Conservation (phyloP, 2,888 invertebrate genomes). For the Apamea monoglypha region DNA sequence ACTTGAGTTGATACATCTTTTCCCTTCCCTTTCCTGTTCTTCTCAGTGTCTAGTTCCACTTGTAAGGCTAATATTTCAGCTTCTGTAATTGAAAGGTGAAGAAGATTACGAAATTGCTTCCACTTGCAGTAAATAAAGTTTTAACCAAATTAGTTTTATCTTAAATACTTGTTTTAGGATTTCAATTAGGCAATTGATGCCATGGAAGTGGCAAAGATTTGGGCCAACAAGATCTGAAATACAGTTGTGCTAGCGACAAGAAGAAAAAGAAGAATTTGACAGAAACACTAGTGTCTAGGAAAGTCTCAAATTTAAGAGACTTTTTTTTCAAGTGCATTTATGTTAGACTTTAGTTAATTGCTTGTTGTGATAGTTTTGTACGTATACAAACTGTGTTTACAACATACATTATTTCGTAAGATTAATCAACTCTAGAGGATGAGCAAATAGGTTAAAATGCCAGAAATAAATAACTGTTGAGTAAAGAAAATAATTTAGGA, state of each 20-base stretch:
- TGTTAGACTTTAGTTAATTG: background rate
- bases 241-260: too few relatives aligned
- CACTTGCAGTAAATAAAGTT: background rate
- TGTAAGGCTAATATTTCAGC: slow-evolving; percentile 85
- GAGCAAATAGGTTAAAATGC: background rate
- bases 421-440: background rate
- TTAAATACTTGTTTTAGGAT: background rate
- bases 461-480: too few relatives aligned
- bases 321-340: background rate
- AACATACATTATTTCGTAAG: background rate
- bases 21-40: slow-evolving; percentile 70
- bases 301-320: background rate
- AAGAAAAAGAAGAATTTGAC: too few relatives aligned
- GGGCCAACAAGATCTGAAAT: background rate
- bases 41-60: slow-evolving; percentile 79
- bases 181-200: background rate
- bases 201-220: background rate
- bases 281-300: background rate
- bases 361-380: background rate
- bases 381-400: background rate
- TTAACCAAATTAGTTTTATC: background rate
- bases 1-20: slow-evolving; percentile 87
- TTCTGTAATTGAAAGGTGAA: slow-evolving; percentile 73
- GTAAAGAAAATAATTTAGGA: background rate
- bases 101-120: slow-evolving; percentile 3